A percentile compares a stretch with the other conserved stretches of the same genome.
These are phyloP conservation scores for Pollicipes pollicipes DNA, from an alignment of 1,140 invertebrate genomes.

Conservation along the genomic window DNA sequence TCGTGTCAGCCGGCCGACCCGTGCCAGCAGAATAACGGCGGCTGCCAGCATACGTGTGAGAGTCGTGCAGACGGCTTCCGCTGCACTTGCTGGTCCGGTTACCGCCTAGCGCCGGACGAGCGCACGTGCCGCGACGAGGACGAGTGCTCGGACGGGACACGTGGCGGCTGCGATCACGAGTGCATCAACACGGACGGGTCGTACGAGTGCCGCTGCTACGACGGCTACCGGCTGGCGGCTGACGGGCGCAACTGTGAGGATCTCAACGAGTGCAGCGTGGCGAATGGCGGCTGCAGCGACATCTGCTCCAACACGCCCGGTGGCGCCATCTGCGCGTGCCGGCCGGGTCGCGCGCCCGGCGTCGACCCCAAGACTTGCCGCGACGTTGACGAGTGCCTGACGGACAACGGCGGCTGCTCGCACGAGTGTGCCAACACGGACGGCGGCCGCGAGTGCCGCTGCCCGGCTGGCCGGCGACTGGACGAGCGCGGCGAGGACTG, in stretches of 20 bases:
- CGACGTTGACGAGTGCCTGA: constrained; percentile 20
- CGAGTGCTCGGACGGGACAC: constrained; percentile 65
- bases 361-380: not conserved
- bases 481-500: constrained; percentile 25
- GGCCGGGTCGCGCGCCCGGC: constrained; percentile 4
- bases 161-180: constrained; percentile 62
- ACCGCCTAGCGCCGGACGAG: constrained; percentile 22
- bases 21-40: constrained; percentile 12
- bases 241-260: constrained; percentile 27
- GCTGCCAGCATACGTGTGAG: constrained; percentile 12
- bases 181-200: constrained; percentile 77
- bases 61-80: constrained; percentile 20
- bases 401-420: constrained; percentile 27
- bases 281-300: constrained; percentile 19
- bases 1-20: constrained; percentile 19
- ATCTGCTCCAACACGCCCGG: constrained; percentile 18
- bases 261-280: constrained; percentile 18
- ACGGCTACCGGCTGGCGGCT: constrained; percentile 40
- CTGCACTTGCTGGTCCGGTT: constrained; percentile 20
- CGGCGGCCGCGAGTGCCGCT: constrained; percentile 60
- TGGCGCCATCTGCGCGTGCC: constrained; percentile 15
- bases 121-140: constrained; percentile 51
- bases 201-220: constrained; percentile 71
- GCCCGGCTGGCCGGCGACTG: constrained; percentile 40
- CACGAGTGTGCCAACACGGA: constrained; percentile 49